Base-by-base conservation (phyloP, 2,888 invertebrate species). In the Unio pictorum region DNA sequence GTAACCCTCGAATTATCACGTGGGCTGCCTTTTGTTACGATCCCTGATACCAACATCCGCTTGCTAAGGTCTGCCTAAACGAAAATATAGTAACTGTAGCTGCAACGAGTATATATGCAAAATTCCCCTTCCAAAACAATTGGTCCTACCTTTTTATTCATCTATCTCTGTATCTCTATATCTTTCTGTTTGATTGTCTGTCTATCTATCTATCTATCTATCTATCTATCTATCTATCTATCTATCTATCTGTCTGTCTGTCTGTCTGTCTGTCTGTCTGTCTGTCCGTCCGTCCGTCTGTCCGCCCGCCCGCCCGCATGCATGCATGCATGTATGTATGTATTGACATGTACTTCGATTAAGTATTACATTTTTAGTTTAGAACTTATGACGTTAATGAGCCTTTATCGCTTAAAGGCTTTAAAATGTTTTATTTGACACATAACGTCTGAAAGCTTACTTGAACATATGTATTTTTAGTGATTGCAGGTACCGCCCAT, bases 21-120 rank as follows among this genome's bases (percentile, higher is more conserved):
- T 2, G 87, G 84, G 66, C 86, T 84, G 20, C 89, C 89, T 72
- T 90, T 88, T 18, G 87, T 86, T 57, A 83, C 75, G 11, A 89
- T 78, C 11, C 89, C 90, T 7, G 89, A 86, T 57, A 90, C 82
- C 68, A 87, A 78, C 74, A 84, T 83, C 17, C 79, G 68, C 45
- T 83, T 76, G 30, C 76, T 76, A 26, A 89, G 81, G 64, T 86
- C 85, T 30, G 89, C 83, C 88, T 88, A 74, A 45, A 45, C 2
- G 8, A 11, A 45, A 45, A 45, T 45, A 11, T 45, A 45, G 45
- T 45, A 45, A 45, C 45, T 45, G 45, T 45, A 45, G 45, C 45
- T 11, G 11, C 8, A 11, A 45, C 34, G 45, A 45, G 45, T 45
- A 45, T 45, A 45, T 45, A 45, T 45, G 45, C 45, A 45, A 45